A percentile compares a stretch with the other conserved stretches of the same genome.
Conservation (phyloP, 1,140 invertebrate genomes). For the Plodia interpunctella region DNA sequence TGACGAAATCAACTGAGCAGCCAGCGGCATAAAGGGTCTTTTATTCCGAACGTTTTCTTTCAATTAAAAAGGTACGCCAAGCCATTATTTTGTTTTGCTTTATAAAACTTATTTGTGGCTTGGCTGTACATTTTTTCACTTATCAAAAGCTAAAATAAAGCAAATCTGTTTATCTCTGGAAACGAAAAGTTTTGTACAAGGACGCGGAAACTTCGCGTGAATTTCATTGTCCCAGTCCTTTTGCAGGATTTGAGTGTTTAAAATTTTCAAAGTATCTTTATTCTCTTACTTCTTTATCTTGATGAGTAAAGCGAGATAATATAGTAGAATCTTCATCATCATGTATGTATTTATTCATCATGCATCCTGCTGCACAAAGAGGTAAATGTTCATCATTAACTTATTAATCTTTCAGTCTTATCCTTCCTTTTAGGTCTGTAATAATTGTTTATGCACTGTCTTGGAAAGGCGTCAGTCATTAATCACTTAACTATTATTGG, state of each 20-base stretch:
- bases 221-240: not conserved
- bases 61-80: not conserved
- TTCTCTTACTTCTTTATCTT: not conserved
- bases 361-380: too few relatives aligned
- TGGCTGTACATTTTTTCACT: not conserved
- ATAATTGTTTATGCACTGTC: too few relatives aligned
- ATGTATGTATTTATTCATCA: too few relatives aligned
- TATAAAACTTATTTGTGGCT: not conserved
- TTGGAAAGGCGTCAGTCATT: too few relatives aligned
- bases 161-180: slow-evolving; percentile 5
- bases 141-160: not conserved
- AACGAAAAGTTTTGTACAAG: slow-evolving; percentile 6
- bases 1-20: not conserved
- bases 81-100: not conserved
- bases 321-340: too few relatives aligned
- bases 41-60: slow-evolving; percentile 1
- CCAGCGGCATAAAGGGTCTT: not conserved
- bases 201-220: not conserved
- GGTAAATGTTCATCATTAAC: too few relatives aligned
- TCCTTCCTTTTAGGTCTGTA: too few relatives aligned
- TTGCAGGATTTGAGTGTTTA: not conserved
- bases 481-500: too few relatives aligned
- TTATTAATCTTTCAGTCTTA: too few relatives aligned
- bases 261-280: not conserved
- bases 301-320: too few relatives aligned